Conservation (phyloP, 2,888 invertebrate species). For the Venustoraphidia nigricollis region DNA sequence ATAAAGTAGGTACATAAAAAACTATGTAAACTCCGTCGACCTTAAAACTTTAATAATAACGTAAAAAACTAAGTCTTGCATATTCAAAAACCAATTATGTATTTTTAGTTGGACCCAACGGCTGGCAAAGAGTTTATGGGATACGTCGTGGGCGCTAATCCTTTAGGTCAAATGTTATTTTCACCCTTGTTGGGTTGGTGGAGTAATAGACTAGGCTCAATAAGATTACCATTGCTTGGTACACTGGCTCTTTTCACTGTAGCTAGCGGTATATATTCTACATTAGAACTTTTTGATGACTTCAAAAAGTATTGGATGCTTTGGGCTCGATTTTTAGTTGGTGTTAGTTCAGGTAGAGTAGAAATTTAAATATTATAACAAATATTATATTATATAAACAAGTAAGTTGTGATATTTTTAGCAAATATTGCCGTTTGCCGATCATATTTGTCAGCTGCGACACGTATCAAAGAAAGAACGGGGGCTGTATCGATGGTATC, state of each 20-base stretch:
- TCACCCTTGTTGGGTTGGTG: slow-evolving; percentile 75
- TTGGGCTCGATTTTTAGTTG: slow-evolving; percentile 60
- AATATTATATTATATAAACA: background rate
- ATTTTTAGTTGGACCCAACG: slow-evolving; percentile 55
- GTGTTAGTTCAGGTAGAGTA: slow-evolving; percentile 59
- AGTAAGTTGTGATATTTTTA: slow-evolving; percentile 20
- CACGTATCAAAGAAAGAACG: slow-evolving; percentile 63
- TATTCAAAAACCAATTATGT: background rate
- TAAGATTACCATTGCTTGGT: slow-evolving; percentile 53
- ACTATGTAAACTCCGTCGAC: too few relatives aligned
- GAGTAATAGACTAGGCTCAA: slow-evolving; percentile 59
- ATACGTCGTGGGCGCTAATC: slow-evolving; percentile 71
- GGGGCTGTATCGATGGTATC: slow-evolving; percentile 72
- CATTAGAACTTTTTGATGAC: slow-evolving; percentile 50
- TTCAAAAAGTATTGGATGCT: slow-evolving; percentile 59
- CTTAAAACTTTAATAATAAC: too few relatives aligned
- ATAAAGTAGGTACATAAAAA: too few relatives aligned
- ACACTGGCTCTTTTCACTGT: slow-evolving; percentile 56
- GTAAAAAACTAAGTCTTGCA: too few relatives aligned
- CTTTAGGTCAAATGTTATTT: slow-evolving; percentile 73
- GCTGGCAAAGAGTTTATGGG: slow-evolving; percentile 75
- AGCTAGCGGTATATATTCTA: slow-evolving; percentile 59
- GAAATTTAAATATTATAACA: slow-evolving; percentile 3
- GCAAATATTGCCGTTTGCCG: slow-evolving; percentile 74
- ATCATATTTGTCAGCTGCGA: slow-evolving; percentile 73